Conservation (phyloP, 2,797 vertebrate species). For the Chaenodraco wilsoni region DNA sequence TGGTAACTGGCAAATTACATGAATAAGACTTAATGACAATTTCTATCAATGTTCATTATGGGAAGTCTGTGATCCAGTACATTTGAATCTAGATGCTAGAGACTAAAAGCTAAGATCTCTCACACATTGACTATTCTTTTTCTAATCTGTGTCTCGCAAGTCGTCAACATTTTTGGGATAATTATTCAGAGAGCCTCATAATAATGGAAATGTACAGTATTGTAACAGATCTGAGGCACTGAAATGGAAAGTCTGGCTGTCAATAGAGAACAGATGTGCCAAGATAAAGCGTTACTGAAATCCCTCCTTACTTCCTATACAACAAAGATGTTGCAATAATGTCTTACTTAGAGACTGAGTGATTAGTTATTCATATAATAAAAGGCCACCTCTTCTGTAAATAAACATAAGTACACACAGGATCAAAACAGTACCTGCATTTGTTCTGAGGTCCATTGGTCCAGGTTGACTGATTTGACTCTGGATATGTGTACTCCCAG, state of each 20-base stretch:
- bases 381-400: neutral
- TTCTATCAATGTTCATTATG: neutral
- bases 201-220: neutral
- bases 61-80: neutral
- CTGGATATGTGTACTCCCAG: constrained; percentile 98
- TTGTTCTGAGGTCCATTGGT: constrained; percentile 98
- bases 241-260: neutral
- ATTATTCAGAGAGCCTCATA: neutral
- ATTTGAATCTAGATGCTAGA: neutral
- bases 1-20: neutral
- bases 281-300: neutral
- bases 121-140: neutral
- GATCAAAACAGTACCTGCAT: constrained; percentile 88
- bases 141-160: neutral
- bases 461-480: constrained; percentile 98
- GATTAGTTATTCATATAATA: rapidly evolving
- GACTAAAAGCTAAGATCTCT: neutral
- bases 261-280: neutral
- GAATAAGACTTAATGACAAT: neutral
- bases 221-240: neutral
- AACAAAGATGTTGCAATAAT: neutral
- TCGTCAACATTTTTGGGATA: neutral
- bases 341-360: neutral
- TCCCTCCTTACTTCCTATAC: neutral
- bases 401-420: neutral